A percentile compares a stretch with the other conserved stretches of the same genome.
Evolutionary conservation across 2,797 vertebrate genomes (phyloP).

Genomic region (Dendrocincla fuliginosa): DNA sequence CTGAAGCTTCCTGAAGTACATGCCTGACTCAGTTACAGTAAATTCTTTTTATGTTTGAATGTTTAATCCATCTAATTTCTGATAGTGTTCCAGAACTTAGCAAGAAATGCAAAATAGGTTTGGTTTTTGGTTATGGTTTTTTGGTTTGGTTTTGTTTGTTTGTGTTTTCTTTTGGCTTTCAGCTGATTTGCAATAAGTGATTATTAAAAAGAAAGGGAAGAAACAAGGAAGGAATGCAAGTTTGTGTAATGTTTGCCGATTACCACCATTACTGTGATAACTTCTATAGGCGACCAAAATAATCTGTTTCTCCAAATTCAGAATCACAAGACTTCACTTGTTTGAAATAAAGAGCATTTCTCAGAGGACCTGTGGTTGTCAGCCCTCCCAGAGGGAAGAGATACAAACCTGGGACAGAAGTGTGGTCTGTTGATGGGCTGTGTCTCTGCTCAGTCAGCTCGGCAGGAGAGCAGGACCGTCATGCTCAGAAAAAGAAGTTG

Average conservation of each 20-base stretch:
- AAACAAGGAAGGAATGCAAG: not conserved
- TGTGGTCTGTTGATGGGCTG: not conserved
- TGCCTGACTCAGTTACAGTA: not conserved
- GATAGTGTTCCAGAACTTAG: not conserved
- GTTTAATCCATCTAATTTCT: not conserved
- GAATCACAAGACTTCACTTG: not conserved
- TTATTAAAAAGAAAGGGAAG: not conserved
- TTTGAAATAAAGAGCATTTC: fast-evolving
- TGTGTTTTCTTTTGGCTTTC: not conserved
- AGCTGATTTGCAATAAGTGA: not conserved
- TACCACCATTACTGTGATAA: not conserved
- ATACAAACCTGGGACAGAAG: not conserved
- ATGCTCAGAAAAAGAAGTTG: not conserved
- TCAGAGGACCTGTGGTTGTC: not conserved
- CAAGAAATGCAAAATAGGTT: not conserved
- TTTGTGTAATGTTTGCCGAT: not conserved
- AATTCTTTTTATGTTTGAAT: not conserved
- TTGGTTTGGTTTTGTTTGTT: too few relatives aligned
- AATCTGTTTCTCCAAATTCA: not conserved
- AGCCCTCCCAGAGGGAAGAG: not conserved
- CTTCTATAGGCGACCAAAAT: not conserved
- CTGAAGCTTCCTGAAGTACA: not conserved
- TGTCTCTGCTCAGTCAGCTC: not conserved
- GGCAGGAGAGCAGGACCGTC: not conserved
- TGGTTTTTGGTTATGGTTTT: too few relatives aligned